Conservation (phyloP, 2,888 invertebrate genomes). For the Abrostola triplasia region DNA sequence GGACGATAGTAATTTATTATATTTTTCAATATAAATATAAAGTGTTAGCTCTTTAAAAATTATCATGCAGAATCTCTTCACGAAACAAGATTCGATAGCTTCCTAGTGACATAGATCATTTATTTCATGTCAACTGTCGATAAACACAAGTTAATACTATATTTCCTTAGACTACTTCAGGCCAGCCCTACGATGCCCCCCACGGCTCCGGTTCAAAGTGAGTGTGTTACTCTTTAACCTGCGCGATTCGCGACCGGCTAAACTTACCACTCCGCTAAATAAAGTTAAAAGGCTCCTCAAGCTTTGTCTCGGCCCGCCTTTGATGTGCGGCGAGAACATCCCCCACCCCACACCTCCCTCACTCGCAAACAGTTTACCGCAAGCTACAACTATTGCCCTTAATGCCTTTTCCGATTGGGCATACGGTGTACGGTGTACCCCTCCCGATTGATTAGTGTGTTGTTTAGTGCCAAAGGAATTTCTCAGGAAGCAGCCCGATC, state of each 20-base stretch:
- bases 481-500: conserved; percentile 80
- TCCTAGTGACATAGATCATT: too few relatives aligned
- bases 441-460: conserved; percentile 83
- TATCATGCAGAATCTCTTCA: too few relatives aligned
- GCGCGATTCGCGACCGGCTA: conserved; percentile 88
- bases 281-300: conserved; percentile 88
- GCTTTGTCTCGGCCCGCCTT: conserved; percentile 88
- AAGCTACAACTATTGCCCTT: conserved; percentile 86
- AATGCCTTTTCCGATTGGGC: conserved; percentile 85
- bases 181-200: conserved; percentile 71
- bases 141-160: too few relatives aligned
- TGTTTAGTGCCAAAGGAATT: conserved; percentile 76
- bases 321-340: conserved; percentile 80
- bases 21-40: too few relatives aligned
- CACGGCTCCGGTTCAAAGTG: conserved; percentile 79
- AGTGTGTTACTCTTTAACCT: conserved; percentile 89
- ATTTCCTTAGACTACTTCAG: conserved; percentile 4
- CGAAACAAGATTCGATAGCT: too few relatives aligned
- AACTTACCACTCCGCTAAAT: conserved; percentile 89
- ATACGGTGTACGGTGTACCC: conserved; percentile 70
- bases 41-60: too few relatives aligned
- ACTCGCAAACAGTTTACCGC: conserved; percentile 85
- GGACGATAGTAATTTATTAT: neutral
- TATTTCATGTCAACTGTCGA: too few relatives aligned
- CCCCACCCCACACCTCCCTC: conserved; percentile 57